Base-by-base conservation (phyloP, 2,113 vertebrate genomes). In the Xenus cinereus region DNA sequence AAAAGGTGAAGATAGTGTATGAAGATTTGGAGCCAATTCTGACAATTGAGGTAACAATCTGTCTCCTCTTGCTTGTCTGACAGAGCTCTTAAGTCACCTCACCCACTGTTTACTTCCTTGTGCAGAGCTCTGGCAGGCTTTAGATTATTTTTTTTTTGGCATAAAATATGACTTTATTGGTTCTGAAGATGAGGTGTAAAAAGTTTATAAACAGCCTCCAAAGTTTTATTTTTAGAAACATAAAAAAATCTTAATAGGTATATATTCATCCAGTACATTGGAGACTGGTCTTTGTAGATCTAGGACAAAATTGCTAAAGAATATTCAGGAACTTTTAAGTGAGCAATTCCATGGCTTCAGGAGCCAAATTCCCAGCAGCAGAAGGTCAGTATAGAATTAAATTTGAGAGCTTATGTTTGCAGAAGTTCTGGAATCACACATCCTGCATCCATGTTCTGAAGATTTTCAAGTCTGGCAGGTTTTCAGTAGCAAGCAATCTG, bases 11-110 rank as follows among this genome's bases (percentile, higher is more conserved):
- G 84, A 92, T 97, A 21, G 16, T 59, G 12, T 98, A 98, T 0
- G n/a, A 98, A 84, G 97, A 98, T 81, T 46, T 95, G 37, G 89
- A 98, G 41, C 97, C 97, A 17, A 87, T 98, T 66, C 94, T 98
- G 90, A 97, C 98, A 4, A 95, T 96, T 57, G 88, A 98, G 97
- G 98, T 98, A 93, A 41, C 19, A 51, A n/a, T 56, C 8, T 21
- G 14, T 12, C 16, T 57, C 50, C 3, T 41, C 50, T 43, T 74
- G 56, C 63, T 63, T 81, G 23, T 71, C 43, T 91, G 67, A n/a
- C n/a, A 79, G 53, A 60, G 8, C 15, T 32, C 23, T 32, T 43
- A 35, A 20, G 37, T 27, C 28, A 35, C 23, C 60, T 67, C 27
- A 12, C 32, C 59, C 23, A 41, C 32, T 89, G 28, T 76, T 86